Evolutionary conservation across 2,888 invertebrate genomes (phyloP).

Genomic region (Chalcis sispes): DNA sequence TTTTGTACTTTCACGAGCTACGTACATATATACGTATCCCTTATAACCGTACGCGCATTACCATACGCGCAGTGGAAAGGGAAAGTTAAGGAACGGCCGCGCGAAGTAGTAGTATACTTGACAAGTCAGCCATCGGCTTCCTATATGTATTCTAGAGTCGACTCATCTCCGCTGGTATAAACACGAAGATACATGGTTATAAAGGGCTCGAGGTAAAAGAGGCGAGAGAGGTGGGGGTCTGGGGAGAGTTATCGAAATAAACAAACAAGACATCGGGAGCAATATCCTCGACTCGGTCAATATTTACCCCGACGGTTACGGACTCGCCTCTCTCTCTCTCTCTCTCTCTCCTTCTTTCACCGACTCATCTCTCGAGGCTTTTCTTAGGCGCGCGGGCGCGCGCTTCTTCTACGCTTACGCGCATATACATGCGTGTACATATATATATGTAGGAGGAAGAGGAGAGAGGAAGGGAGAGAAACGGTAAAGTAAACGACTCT

Average conservation of each 20-base stretch:
- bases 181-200: too few relatives aligned
- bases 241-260: conserved; percentile 71
- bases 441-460: conserved; percentile 43
- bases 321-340: conserved; percentile 48
- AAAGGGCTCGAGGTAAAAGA: background rate
- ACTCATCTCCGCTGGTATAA: too few relatives aligned
- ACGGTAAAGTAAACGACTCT: conserved; percentile 73
- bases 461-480: conserved; percentile 61
- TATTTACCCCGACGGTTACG: conserved; percentile 75
- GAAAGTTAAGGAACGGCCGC: conserved; percentile 4
- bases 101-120: conserved; percentile 38
- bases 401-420: background rate
- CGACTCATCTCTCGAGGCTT: conserved; percentile 41
- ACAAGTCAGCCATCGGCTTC: conserved; percentile 5
- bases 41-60: conserved; percentile 35
- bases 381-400: conserved; percentile 49
- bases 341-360: conserved; percentile 33
- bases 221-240: too few relatives aligned
- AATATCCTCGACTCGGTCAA: conserved; percentile 75
- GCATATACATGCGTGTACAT: background rate
- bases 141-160: too few relatives aligned
- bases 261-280: conserved; percentile 75
- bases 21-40: conserved; percentile 53
- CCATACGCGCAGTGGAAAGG: too few relatives aligned
- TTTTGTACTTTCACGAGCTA: too few relatives aligned